A percentile compares a stretch with the other conserved stretches of the same genome.
Conservation (phyloP, 2,113 vertebrate genomes). For the Caranx melampygus region DNA sequence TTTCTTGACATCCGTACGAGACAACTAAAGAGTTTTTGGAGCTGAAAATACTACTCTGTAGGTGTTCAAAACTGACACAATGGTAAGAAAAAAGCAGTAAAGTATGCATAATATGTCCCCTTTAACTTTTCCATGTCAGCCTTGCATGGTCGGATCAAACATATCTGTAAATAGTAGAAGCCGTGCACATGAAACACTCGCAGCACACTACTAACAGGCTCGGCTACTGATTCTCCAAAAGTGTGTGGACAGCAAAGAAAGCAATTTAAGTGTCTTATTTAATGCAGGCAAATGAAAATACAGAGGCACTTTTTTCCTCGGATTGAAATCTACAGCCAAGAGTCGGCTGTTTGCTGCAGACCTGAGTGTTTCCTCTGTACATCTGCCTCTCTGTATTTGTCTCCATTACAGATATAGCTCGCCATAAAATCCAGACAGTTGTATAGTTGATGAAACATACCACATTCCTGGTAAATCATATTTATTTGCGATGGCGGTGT, state of each 20-base stretch:
- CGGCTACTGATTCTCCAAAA: conserved; percentile 14
- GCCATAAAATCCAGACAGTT: conserved; percentile 24
- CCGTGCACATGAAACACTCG: background rate
- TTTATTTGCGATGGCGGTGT: conserved; percentile 17
- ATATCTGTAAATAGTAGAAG: background rate
- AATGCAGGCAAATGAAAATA: conserved; percentile 42
- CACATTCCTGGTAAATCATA: conserved; percentile 39
- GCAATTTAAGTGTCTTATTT: conserved; percentile 13
- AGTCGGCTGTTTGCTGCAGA: conserved; percentile 17
- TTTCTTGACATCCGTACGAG: no score
- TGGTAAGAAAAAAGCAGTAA: no score
- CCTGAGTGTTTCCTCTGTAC: background rate
- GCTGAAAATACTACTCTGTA: no score
- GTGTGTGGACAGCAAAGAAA: conserved; percentile 4
- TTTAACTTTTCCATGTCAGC: background rate
- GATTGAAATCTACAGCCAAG: conserved; percentile 19
- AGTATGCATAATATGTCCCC: no score
- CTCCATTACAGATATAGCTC: conserved; percentile 40
- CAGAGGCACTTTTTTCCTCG: conserved; percentile 18
- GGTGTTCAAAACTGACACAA: no score
- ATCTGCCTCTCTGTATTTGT: conserved; percentile 41
- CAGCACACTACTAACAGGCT: background rate
- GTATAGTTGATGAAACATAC: conserved; percentile 39
- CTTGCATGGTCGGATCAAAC: background rate
- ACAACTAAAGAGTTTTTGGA: no score